Evolutionary conservation across 2,888 invertebrate genomes (phyloP).

Genomic region (Chrysodeixis includens): DNA sequence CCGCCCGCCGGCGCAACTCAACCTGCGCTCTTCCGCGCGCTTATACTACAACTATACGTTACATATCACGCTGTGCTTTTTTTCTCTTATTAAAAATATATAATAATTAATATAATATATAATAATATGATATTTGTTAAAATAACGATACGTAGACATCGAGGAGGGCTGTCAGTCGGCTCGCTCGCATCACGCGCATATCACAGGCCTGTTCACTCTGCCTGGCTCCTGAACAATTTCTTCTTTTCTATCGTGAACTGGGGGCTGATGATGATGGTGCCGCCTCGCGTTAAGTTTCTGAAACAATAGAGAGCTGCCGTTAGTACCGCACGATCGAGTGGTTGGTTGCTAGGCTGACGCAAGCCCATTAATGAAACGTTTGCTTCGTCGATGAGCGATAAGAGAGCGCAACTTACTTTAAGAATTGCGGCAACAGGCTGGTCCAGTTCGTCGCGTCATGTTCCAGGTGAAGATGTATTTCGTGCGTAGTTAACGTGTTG

Average conservation of each 20-base stretch:
- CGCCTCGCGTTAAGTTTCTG: slow-evolving; percentile 95
- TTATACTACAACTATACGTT: slow-evolving; percentile 87
- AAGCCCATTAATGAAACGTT: slow-evolving; percentile 19
- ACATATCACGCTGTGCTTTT: slow-evolving; percentile 90
- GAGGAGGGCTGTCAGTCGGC: slow-evolving; percentile 88
- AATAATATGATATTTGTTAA: slow-evolving; percentile 89
- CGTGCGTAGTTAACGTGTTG: slow-evolving; percentile 96
- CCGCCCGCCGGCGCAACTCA: slow-evolving; percentile 62
- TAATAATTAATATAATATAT: slow-evolving; percentile 87
- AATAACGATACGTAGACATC: slow-evolving; percentile 88
- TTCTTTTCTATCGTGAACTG: slow-evolving; percentile 97
- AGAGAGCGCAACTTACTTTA: slow-evolving; percentile 92
- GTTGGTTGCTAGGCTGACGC: slow-evolving; percentile 44
- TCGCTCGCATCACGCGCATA: slow-evolving; percentile 79
- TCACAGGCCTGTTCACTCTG: slow-evolving; percentile 81
- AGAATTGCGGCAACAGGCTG: slow-evolving; percentile 95
- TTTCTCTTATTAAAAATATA: slow-evolving; percentile 89
- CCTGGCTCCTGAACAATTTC: slow-evolving; percentile 95
- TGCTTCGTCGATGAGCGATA: slow-evolving; percentile 18
- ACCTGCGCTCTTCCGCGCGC: slow-evolving; percentile 74
- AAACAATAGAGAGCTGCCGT: slow-evolving; percentile 59
- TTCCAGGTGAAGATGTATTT: slow-evolving; percentile 95
- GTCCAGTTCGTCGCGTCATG: slow-evolving; percentile 97
- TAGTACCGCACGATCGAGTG: slow-evolving; percentile 48
- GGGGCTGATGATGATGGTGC: slow-evolving; percentile 96